A percentile compares a stretch with the other conserved stretches of the same genome.
Evolutionary conservation across 2,113 vertebrate genomes (phyloP).

Genomic region (Calypte anna): DNA sequence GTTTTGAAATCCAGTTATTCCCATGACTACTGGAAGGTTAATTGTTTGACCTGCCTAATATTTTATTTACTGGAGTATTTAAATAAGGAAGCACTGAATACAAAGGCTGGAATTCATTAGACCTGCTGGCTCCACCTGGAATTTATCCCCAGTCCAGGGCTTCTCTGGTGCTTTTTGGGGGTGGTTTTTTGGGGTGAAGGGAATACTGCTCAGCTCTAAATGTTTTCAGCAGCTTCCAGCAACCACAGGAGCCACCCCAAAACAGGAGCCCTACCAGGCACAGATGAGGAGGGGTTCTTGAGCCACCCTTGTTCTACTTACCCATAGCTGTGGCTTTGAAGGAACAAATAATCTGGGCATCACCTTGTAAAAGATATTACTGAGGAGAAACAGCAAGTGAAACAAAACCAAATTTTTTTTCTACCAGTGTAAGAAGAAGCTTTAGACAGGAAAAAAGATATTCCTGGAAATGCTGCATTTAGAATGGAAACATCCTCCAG

Average conservation of each 20-base stretch:
- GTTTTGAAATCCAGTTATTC: background rate
- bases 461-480: background rate
- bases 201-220: background rate
- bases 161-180: background rate
- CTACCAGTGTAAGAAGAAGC: background rate
- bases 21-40: background rate
- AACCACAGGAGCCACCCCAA: background rate
- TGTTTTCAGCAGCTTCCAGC: background rate
- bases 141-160: background rate
- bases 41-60: background rate
- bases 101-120: background rate
- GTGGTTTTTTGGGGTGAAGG: background rate
- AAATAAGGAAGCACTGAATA: background rate
- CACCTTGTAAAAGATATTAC: background rate
- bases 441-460: background rate
- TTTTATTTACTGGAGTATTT: background rate
- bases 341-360: background rate
- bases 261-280: background rate
- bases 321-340: background rate
- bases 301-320: background rate
- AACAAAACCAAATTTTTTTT: background rate
- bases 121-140: background rate
- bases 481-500: background rate
- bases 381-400: background rate
- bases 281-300: rapidly evolving